Percentiles rank a stretch among this genome's conserved stretches.
Evolutionary conservation across 2,797 vertebrate species (phyloP).

Genomic region (Pristis pectinata): DNA sequence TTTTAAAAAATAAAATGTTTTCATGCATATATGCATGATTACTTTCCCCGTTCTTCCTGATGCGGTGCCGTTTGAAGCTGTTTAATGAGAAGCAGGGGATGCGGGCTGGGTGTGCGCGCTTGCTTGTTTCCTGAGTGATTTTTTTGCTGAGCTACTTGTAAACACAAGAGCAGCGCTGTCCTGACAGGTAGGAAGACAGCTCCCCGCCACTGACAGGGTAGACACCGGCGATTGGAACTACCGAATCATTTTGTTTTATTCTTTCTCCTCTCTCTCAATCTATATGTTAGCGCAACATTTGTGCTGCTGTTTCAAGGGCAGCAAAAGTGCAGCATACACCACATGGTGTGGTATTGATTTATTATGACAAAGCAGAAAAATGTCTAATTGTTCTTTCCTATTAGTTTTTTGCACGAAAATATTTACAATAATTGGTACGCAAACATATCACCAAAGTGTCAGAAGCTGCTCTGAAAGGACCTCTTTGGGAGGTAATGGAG

Average conservation of each 20-base stretch:
- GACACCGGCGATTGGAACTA: background rate
- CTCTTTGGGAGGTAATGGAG: background rate
- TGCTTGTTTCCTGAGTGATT: background rate
- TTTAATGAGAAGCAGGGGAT: background rate
- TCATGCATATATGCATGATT: background rate
- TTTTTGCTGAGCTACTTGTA: background rate
- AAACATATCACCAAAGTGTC: background rate
- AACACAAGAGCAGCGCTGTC: background rate
- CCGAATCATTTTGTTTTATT: background rate
- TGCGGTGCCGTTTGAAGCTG: constrained; percentile 22
- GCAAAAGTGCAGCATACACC: background rate
- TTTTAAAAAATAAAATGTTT: background rate
- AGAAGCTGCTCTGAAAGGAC: background rate
- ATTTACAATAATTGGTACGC: background rate
- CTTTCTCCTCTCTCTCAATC: background rate
- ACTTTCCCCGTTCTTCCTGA: background rate
- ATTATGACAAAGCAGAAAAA: background rate
- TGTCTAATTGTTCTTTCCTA: background rate
- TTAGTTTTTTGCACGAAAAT: background rate
- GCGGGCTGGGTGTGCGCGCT: background rate
- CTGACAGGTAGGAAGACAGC: constrained; percentile 4
- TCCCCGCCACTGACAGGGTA: background rate
- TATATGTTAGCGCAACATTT: background rate
- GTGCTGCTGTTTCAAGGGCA: background rate
- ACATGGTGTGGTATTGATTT: background rate